phyloP scores from a whole-genome alignment of 1,140 invertebrate species.

The Centruroides sculpturatus region DNA sequence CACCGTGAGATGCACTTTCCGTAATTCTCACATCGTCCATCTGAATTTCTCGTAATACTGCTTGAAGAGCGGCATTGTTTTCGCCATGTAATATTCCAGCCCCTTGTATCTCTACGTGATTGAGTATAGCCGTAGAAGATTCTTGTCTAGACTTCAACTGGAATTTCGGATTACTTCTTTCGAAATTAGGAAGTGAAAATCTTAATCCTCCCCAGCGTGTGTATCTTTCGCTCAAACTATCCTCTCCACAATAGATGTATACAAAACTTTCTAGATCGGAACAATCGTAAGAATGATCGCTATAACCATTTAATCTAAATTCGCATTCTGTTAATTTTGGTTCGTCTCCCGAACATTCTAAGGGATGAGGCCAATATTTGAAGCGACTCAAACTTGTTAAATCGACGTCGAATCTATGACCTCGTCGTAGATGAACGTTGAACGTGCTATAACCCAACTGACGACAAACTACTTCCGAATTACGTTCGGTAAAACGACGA shows the following conservation, averaged over 20 bases:
- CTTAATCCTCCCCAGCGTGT: constrained; percentile 94
- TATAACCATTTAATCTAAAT: constrained; percentile 74
- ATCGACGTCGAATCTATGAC: constrained; percentile 64
- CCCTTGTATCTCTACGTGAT: constrained; percentile 76
- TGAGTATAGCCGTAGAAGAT: constrained; percentile 30
- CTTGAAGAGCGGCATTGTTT: constrained; percentile 79
- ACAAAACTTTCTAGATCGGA: constrained; percentile 75
- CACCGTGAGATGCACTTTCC: constrained; percentile 74
- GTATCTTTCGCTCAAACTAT: constrained; percentile 41
- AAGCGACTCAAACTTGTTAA: constrained; percentile 67
- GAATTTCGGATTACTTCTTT: constrained; percentile 45
- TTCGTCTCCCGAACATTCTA: constrained; percentile 70
- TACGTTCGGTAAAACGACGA: constrained; percentile 78
- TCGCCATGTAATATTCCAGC: constrained; percentile 93
- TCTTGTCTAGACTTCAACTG: constrained; percentile 2
- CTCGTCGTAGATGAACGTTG: constrained; percentile 70
- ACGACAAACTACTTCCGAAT: constrained; percentile 86
- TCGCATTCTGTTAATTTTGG: constrained; percentile 67
- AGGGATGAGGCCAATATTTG: constrained; percentile 88
- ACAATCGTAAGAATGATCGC: constrained; percentile 59
- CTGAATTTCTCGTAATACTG: constrained; percentile 37
- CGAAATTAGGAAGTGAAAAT: constrained; percentile 77
- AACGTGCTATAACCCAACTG: constrained; percentile 80
- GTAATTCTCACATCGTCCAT: constrained; percentile 56
- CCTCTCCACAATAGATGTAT: constrained; percentile 78